phyloP scores from a whole-genome alignment of 1,140 invertebrate genomes.

The Caenorhabditis briggsae region DNA sequence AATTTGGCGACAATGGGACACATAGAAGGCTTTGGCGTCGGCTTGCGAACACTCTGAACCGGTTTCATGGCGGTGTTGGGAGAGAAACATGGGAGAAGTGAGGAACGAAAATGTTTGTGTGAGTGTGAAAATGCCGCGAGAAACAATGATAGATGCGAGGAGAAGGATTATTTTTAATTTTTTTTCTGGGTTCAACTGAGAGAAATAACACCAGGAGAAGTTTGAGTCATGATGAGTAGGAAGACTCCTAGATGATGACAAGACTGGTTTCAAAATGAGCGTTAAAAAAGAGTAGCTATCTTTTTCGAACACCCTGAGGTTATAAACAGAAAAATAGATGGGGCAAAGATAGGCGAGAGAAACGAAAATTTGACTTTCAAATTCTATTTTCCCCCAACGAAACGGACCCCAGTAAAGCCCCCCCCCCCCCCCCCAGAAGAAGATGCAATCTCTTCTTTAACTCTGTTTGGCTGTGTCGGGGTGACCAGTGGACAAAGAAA shows the following conservation, averaged over 20 bases:
- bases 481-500: conserved; percentile 5
- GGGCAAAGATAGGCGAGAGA: background rate
- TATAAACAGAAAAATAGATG: conserved; percentile 37
- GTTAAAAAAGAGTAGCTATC: background rate
- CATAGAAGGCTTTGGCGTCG: conserved; percentile 33
- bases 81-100: background rate
- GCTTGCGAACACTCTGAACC: background rate
- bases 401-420: too few relatives aligned
- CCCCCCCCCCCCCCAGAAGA: background rate
- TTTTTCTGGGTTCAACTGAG: conserved; percentile 1
- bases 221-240: background rate
- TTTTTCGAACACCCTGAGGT: conserved; percentile 18
- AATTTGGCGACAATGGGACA: conserved; percentile 16
- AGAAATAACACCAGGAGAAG: background rate
- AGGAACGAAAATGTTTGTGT: background rate
- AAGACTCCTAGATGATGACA: background rate
- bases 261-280: background rate
- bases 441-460: conserved; percentile 50
- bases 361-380: conserved; percentile 43
- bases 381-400: background rate
- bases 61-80: background rate
- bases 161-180: conserved; percentile 44
- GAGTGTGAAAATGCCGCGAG: conserved; percentile 31
- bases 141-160: conserved; percentile 33
- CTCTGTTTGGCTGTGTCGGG: conserved; percentile 39